Base-by-base conservation (phyloP, 2,888 invertebrate species). In the Boloria euphrosyne region DNA sequence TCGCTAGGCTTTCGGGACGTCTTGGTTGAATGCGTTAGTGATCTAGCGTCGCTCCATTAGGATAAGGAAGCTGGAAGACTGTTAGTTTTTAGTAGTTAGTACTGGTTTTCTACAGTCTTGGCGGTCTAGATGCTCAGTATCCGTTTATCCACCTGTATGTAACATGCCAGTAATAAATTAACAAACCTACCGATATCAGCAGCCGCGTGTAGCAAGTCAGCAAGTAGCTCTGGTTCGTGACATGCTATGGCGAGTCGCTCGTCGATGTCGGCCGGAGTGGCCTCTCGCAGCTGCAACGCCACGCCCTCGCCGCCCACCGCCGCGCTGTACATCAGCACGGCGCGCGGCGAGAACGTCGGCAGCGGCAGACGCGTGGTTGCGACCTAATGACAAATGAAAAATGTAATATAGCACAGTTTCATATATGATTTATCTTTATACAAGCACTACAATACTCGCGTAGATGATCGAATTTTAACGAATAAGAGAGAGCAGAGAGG, bases 181-280 rank as follows among this genome's bases (percentile, higher is more conserved):
- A 13, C 22, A 18, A 6, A 79, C 85, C 81, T 43, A 89, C 91
- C 90, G 64, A 90, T 89, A 66, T 91, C 94, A 78, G 93, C 94
- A 70, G 95, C 94, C 63, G 94, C 94, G 74, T 95, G 94, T 74
- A 96, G 91, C 78, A 96, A 92, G 84, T 96, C 96, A 57, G 95
- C 95, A 66, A 96, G 91, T 81, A 96, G 94, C 79, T 95, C 95
- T 38, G 95, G 94, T 87, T 96, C 96, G 81, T 95, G 95, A 87
- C 95, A 95, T 73, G 95, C 95, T 80, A 95, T 94, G 75, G 95
- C 95, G 71, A 96, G 93, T 76, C 95, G 93, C 75, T 95, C 95
- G 76, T 94, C 93, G 65, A 89, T 80, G 75, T 90, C 90, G 5
- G 86, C 89, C 0, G 90, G 90, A 18, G 86, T 94, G 43, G 94